phyloP scores from a whole-genome alignment of 1,140 invertebrate species.

The Paramacrobiotus metropolitanus region DNA sequence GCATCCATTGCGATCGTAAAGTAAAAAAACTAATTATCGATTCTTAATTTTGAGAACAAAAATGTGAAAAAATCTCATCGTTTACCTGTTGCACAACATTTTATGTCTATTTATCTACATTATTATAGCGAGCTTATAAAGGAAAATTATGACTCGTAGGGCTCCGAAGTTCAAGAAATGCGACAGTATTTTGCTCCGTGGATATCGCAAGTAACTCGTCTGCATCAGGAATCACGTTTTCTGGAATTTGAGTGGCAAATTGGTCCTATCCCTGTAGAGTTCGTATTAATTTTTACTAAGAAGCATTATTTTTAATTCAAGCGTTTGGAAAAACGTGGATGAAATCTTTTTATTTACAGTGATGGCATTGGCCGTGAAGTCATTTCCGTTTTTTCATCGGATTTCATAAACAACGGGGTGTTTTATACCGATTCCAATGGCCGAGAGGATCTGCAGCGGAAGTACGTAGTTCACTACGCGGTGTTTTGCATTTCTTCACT shows the following conservation, averaged over 20 bases:
- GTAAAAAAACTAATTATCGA: no score
- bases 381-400: conserved; percentile 23
- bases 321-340: no score
- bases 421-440: conserved; percentile 36
- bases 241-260: conserved; percentile 77
- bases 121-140: no score
- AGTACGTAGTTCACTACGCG: no score
- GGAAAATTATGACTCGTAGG: conserved; percentile 22
- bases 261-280: conserved; percentile 66
- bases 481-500: neutral
- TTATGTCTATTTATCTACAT: no score
- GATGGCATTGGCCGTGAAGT: conserved; percentile 27
- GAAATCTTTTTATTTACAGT: conserved; percentile 17
- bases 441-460: conserved; percentile 26
- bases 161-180: conserved; percentile 26
- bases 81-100: no score
- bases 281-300: conserved; percentile 16
- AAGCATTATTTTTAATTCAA: no score
- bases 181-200: conserved; percentile 26
- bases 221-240: conserved; percentile 23
- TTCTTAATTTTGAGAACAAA: no score
- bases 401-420: conserved; percentile 16
- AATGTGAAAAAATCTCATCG: no score
- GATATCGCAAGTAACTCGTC: conserved; percentile 25
- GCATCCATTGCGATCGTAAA: no score